These are phyloP conservation scores for Palaemon carinicauda DNA, from an alignment of 1,140 invertebrate species.

Conservation along the genomic window DNA sequence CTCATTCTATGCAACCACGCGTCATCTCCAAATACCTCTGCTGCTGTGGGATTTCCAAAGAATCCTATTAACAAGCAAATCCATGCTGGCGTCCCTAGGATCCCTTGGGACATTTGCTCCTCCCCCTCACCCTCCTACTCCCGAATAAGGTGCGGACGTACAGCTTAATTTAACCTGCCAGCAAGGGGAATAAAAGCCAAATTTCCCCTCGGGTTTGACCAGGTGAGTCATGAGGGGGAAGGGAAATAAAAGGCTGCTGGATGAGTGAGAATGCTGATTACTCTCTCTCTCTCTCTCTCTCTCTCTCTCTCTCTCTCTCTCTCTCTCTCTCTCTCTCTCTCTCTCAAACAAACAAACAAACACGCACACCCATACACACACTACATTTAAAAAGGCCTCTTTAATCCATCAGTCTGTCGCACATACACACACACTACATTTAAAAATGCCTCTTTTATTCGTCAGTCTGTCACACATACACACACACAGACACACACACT, in stretches of 20 bases:
- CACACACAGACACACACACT: too few species aligned
- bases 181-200: constrained; percentile 41
- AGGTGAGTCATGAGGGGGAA: constrained; percentile 45
- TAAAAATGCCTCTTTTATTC: too few species aligned
- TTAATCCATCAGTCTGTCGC: too few species aligned
- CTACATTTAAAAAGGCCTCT: too few species aligned
- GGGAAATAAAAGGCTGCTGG: neutral
- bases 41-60: neutral
- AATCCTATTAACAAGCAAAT: constrained; percentile 44
- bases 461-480: too few species aligned
- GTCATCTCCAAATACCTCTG: neutral
- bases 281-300: too few species aligned
- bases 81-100: neutral
- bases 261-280: too few species aligned
- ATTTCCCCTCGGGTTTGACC: constrained; percentile 50
- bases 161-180: constrained; percentile 51
- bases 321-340: too few species aligned
- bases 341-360: too few species aligned
- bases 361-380: too few species aligned
- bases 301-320: too few species aligned
- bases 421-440: too few species aligned
- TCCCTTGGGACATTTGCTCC: constrained; percentile 16
- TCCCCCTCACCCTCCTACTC: neutral
- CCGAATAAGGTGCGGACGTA: constrained; percentile 37
- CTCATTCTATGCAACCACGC: neutral